Evolutionary conservation across 2,888 invertebrate species (phyloP).

Genomic region (Cantharis rustica): DNA sequence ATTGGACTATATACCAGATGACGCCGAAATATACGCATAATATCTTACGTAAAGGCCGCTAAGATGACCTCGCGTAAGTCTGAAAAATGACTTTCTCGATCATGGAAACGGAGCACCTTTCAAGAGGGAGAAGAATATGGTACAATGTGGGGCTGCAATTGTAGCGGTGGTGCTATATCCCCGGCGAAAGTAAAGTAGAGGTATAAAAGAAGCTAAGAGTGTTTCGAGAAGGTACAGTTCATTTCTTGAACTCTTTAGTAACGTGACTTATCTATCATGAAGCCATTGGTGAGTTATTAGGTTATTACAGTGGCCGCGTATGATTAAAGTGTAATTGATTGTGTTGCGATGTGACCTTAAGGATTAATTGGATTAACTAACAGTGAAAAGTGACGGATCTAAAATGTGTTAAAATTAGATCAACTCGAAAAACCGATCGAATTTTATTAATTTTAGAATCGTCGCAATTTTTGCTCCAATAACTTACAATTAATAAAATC

Average conservation of each 20-base stretch:
- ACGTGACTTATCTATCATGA: conserved; percentile 54
- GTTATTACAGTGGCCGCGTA: conserved; percentile 19
- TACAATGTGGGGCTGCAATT: conserved; percentile 44
- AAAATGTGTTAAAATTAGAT: neutral
- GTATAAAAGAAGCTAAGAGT: conserved; percentile 63
- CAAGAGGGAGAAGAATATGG: conserved; percentile 48
- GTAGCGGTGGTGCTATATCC: conserved; percentile 50
- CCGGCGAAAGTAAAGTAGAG: conserved; percentile 61
- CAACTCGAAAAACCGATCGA: neutral
- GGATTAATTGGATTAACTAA: neutral
- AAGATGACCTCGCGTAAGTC: conserved; percentile 29
- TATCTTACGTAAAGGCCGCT: conserved; percentile 53
- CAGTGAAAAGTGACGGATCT: neutral
- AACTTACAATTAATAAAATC: conserved; percentile 1
- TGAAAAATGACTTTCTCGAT: conserved; percentile 52
- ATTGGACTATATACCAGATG: conserved; percentile 8
- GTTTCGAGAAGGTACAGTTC: conserved; percentile 63
- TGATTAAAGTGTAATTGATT: conserved; percentile 12
- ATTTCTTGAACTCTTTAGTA: conserved; percentile 59
- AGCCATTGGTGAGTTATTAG: conserved; percentile 60
- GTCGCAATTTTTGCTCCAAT: neutral
- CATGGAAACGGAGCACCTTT: conserved; percentile 43
- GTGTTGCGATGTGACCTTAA: neutral
- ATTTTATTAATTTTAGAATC: conserved; percentile 14
- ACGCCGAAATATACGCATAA: conserved; percentile 33